phyloP scores from a whole-genome alignment of 2,113 vertebrate species.

The Aix galericulata region DNA sequence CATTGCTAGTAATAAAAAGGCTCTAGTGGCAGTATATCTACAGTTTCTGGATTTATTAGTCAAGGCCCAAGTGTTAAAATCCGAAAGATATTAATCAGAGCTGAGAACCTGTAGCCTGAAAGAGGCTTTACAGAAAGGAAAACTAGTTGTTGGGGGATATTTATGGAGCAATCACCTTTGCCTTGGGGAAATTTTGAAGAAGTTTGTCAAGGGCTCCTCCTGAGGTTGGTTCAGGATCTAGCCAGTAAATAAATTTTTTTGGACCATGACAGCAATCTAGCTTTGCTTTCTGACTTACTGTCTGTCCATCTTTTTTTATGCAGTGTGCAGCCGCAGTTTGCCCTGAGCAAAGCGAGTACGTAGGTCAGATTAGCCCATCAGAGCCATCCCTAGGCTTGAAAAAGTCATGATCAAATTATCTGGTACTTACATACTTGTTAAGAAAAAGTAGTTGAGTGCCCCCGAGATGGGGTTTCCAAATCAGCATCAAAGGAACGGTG shows the following conservation, averaged over 20 bases:
- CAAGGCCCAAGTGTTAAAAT: neutral
- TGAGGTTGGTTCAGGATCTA: neutral
- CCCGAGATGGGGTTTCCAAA: neutral
- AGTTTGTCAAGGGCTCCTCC: neutral
- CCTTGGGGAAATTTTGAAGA: neutral
- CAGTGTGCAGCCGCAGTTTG: neutral
- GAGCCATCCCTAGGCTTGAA: neutral
- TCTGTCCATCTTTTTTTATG: neutral
- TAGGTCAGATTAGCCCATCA: neutral
- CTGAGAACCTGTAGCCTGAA: neutral
- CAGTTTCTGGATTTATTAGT: neutral
- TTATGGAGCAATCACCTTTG: neutral
- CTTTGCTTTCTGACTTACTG: neutral
- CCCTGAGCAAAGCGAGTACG: neutral
- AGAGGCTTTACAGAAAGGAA: neutral
- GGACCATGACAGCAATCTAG: neutral
- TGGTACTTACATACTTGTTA: neutral
- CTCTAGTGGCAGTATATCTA: neutral
- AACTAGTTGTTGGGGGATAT: neutral
- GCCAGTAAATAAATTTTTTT: neutral
- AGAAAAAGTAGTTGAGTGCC: neutral
- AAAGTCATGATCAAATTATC: neutral
- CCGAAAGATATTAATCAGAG: neutral
- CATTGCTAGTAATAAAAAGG: neutral
- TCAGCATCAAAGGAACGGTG: neutral